Evolutionary conservation across 2,797 vertebrate species (phyloP).

Genomic region (Sebastes diaconus): DNA sequence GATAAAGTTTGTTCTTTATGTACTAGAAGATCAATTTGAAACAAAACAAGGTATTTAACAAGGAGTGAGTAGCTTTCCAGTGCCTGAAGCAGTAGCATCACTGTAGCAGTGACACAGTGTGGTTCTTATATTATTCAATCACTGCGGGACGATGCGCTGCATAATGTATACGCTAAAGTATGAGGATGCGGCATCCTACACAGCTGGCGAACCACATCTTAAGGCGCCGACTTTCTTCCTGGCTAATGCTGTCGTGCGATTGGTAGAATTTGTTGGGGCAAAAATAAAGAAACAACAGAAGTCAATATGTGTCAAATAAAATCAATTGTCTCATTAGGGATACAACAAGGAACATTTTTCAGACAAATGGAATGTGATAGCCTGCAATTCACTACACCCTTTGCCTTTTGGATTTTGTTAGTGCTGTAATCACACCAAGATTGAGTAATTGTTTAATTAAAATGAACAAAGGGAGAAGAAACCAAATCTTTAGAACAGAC

Average conservation of each 20-base stretch:
- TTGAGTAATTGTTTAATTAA: constrained; percentile 41
- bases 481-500: not conserved
- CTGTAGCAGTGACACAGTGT: constrained; percentile 30
- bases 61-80: not conserved
- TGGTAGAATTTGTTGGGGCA: constrained; percentile 25
- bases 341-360: constrained; percentile 45
- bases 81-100: constrained; percentile 30
- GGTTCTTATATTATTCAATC: constrained; percentile 55
- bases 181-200: constrained; percentile 30
- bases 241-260: constrained; percentile 8
- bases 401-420: constrained; percentile 18
- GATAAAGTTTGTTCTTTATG: not conserved
- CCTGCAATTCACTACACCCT: constrained; percentile 8
- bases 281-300: constrained; percentile 57
- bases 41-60: not conserved
- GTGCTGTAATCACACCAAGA: constrained; percentile 9
- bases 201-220: constrained; percentile 42
- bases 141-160: constrained; percentile 37
- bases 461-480: constrained; percentile 17
- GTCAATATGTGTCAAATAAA: constrained; percentile 64
- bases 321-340: constrained; percentile 63
- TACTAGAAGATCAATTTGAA: not conserved
- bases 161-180: constrained; percentile 52
- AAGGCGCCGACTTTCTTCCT: not conserved
- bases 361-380: constrained; percentile 40